phyloP scores from a whole-genome alignment of 2,113 vertebrate genomes.

The Formicarius rufipectus region DNA sequence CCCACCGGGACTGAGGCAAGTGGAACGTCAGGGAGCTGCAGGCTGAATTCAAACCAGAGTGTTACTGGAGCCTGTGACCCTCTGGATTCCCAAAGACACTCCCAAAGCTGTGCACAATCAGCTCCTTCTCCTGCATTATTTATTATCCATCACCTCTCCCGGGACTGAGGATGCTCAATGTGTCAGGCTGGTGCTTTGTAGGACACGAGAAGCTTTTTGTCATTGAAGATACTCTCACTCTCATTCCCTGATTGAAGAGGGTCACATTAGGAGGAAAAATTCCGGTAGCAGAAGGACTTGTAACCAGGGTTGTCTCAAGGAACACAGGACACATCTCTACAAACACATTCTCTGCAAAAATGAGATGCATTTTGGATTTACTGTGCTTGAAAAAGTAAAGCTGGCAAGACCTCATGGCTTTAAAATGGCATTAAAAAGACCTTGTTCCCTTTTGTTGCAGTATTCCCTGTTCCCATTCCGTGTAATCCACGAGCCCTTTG shows the following conservation, averaged over 20 bases:
- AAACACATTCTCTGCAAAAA: background rate
- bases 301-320: background rate
- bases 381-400: background rate
- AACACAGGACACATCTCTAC: background rate
- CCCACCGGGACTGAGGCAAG: background rate
- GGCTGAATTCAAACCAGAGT: background rate
- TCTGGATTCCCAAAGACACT: background rate
- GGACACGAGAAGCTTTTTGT: slow-evolving; percentile 23
- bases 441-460: fast-evolving
- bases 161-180: background rate
- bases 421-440: background rate
- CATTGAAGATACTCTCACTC: background rate
- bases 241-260: background rate
- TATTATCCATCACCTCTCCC: background rate
- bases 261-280: background rate
- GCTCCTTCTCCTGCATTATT: background rate
- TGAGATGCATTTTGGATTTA: background rate
- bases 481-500: fast-evolving
- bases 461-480: fast-evolving
- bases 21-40: background rate
- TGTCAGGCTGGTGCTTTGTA: background rate
- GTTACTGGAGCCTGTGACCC: background rate
- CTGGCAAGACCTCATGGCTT: background rate
- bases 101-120: background rate
- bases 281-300: background rate